Evolutionary conservation across 2,888 invertebrate species (phyloP), one percentile per base, ranked within the genome.

Genomic region (Hypomecis atomaria): DNA sequence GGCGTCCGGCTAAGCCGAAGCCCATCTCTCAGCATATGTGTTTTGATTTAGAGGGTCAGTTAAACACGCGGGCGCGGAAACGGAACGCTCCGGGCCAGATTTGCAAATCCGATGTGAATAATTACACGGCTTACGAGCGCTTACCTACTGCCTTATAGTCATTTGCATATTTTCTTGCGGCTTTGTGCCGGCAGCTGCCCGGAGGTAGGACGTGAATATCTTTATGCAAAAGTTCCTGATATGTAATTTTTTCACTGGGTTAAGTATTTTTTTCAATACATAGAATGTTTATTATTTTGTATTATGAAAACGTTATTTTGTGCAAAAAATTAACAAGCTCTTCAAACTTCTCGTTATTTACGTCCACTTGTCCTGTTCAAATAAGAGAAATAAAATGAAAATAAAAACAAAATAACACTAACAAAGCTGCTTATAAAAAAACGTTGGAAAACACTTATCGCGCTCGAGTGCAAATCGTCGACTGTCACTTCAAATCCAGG

Each of bases 101-200:
- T 90, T 87, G 88, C 89, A 90, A 90, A 91, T 90, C 90, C 89
- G 85, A 89, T 87, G 92, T 90, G 92, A 92, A 92, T 92, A 92
- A 92, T 92, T 92, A 92, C 88, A 86, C 84, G 90, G 92, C 90
- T 91, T 92, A 91, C 86, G 87, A 88, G 82, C 87, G 89, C 89
- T 92, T 91, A 92, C 91, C 91, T 88, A 91, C 89, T 91, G 90
- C 90, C 92, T 92, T 92, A 90, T 84, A 88, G 83, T 83, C 82
- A 92, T 92, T 92, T 90, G 89, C 92, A 92, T 92, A 92, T 92
- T 92, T 92, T 90, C 90, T 91, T 90, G 88, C 83, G 88, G 90
- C 87, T 88, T 88, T 87, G 79, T 82, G 81, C 76, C 76, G 74
- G 55, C 61, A 61, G 76, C 74, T 78, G 81, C 71, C 83, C 83